Percentiles rank a stretch among this genome's conserved stretches.
Evolutionary conservation across 2,113 vertebrate genomes (phyloP).

Genomic region (Aegotheles bennettii): DNA sequence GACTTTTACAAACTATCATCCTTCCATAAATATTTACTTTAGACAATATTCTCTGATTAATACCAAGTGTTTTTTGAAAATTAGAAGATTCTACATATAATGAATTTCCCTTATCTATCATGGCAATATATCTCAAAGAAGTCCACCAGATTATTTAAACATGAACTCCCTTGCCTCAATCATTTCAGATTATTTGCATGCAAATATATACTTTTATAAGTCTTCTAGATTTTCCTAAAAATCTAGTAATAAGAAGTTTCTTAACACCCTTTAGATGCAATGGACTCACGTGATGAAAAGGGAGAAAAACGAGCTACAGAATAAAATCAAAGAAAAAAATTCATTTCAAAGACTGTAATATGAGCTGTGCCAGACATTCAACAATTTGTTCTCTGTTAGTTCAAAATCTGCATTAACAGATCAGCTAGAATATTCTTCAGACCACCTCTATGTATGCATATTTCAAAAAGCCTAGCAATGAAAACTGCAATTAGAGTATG

Average conservation of each 20-base stretch:
- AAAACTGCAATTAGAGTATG: not conserved
- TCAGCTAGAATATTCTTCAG: not conserved
- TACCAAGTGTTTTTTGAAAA: not conserved
- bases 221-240: not conserved
- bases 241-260: not conserved
- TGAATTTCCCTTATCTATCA: slow-evolving; percentile 22
- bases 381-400: not conserved
- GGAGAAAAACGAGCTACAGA: not conserved
- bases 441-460: not conserved
- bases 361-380: not conserved
- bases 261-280: not conserved
- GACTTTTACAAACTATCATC: not conserved
- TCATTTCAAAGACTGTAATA: not conserved
- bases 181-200: not conserved
- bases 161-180: not conserved
- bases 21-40: not conserved
- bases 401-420: not conserved
- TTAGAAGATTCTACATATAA: not conserved
- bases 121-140: not conserved
- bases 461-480: not conserved
- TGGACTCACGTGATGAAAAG: not conserved
- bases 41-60: slow-evolving; percentile 3
- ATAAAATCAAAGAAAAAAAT: not conserved
- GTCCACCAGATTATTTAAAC: not conserved
- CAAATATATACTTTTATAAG: not conserved